Conservation (phyloP, 2,797 vertebrate species). For the Alauda arvensis region DNA sequence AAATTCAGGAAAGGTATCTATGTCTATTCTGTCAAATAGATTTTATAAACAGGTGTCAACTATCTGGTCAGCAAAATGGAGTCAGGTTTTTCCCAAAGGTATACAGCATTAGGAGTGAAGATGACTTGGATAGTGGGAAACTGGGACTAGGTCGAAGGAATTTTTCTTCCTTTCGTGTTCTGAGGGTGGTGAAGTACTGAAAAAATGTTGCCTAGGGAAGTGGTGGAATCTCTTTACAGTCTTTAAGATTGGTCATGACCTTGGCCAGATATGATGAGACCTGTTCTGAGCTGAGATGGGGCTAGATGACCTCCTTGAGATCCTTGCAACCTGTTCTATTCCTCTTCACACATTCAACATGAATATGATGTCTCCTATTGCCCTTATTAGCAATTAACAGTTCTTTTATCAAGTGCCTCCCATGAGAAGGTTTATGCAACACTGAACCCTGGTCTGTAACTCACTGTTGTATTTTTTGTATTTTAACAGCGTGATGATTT, state of each 20-base stretch:
- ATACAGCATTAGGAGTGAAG: neutral
- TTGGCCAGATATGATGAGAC: neutral
- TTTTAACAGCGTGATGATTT: neutral
- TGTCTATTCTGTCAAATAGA: neutral
- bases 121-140: neutral
- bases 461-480: neutral
- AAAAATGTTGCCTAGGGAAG: neutral
- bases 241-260: neutral
- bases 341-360: neutral
- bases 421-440: neutral
- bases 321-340: neutral
- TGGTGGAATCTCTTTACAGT: neutral
- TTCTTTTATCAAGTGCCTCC: neutral
- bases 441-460: neutral
- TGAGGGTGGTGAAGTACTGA: neutral
- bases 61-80: neutral
- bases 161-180: neutral
- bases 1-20: neutral
- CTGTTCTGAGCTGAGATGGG: neutral
- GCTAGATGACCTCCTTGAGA: neutral
- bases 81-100: neutral
- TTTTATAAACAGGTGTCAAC: neutral
- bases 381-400: neutral
- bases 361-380: rapidly evolving
- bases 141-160: neutral